Conservation (phyloP, 2,888 invertebrate genomes). For the Folsomia candida region DNA sequence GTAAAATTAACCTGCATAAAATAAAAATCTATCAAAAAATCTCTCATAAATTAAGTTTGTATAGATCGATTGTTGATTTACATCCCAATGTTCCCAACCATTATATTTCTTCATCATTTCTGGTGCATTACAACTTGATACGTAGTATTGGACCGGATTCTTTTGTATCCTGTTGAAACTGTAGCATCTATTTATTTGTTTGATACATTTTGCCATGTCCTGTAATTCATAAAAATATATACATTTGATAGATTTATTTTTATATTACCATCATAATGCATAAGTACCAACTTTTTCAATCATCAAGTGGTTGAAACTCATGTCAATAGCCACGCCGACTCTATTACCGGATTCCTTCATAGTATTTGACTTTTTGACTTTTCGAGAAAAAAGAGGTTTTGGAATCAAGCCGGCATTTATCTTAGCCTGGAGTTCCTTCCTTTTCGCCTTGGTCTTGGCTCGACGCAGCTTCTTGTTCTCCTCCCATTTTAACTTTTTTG, state of each 20-base stretch:
- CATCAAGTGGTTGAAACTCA: slow-evolving; percentile 90
- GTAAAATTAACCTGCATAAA: slow-evolving; percentile 66
- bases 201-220: slow-evolving; percentile 82
- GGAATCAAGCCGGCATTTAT: slow-evolving; percentile 52
- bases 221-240: slow-evolving; percentile 52
- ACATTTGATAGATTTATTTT: not conserved
- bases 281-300: slow-evolving; percentile 64
- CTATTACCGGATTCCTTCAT: slow-evolving; percentile 68
- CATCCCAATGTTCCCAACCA: slow-evolving; percentile 91
- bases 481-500: slow-evolving; percentile 4
- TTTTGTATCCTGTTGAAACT: slow-evolving; percentile 79
- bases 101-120: slow-evolving; percentile 74
- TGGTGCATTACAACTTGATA: slow-evolving; percentile 79
- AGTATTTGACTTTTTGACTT: slow-evolving; percentile 71
- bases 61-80: too few species aligned
- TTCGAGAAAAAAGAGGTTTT: slow-evolving; percentile 60
- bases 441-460: slow-evolving; percentile 8
- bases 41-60: too few species aligned
- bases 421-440: slow-evolving; percentile 24
- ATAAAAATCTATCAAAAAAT: not conserved
- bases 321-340: slow-evolving; percentile 76
- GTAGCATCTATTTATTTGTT: slow-evolving; percentile 87
- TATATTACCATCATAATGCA: too few species aligned
- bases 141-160: slow-evolving; percentile 76
- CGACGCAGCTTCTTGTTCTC: not conserved